phyloP scores from a whole-genome alignment of 2,113 vertebrate species.

The Ploceus nigricollis region DNA sequence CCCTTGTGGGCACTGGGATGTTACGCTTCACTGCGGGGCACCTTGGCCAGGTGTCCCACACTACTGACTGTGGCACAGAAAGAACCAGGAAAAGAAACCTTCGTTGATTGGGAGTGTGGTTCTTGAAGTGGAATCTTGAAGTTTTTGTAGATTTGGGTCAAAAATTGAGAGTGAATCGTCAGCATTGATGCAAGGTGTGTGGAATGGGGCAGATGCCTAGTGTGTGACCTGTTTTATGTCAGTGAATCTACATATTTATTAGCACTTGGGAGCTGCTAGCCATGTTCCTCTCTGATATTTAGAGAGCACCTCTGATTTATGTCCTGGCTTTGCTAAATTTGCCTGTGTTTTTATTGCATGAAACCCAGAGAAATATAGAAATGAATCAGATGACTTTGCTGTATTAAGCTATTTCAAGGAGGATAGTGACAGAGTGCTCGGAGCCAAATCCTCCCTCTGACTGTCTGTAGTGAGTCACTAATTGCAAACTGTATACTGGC shows the following conservation, averaged over 20 bases:
- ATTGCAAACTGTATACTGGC: constrained; percentile 45
- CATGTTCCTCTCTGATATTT: neutral
- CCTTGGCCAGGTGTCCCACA: neutral
- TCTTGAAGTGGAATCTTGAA: neutral
- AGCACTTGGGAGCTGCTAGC: neutral
- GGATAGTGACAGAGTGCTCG: neutral
- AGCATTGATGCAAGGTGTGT: neutral
- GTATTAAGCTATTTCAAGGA: neutral
- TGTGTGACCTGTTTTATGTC: neutral
- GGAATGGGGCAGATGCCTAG: neutral
- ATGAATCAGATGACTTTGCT: neutral
- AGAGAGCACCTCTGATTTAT: neutral
- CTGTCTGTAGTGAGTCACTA: constrained; percentile 59
- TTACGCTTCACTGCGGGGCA: neutral
- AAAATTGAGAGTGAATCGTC: neutral
- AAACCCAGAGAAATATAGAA: neutral
- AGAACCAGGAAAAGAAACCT: neutral
- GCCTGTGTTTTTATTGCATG: neutral
- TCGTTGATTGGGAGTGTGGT: neutral
- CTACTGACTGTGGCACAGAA: neutral
- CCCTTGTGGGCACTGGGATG: neutral
- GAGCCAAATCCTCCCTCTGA: constrained; percentile 32
- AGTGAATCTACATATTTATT: neutral
- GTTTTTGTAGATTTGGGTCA: neutral
- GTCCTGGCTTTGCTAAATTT: neutral